Evolutionary conservation across 2,888 invertebrate genomes (phyloP).

Genomic region (Caenorhabditis auriculariae): DNA sequence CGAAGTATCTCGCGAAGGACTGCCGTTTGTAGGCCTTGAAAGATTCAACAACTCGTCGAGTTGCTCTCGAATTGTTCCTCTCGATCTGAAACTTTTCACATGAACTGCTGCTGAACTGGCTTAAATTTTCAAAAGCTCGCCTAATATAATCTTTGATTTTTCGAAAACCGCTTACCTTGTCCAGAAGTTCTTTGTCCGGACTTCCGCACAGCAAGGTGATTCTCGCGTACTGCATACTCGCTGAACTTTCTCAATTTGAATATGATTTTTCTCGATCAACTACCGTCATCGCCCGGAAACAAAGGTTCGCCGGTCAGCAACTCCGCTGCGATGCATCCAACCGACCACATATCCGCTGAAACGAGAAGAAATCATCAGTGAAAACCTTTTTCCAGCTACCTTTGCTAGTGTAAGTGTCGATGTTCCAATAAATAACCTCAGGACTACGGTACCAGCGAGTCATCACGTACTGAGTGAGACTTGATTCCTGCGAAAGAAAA

Average conservation of each 20-base stretch:
- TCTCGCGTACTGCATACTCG: slow-evolving; percentile 49
- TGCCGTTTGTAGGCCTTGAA: slow-evolving; percentile 16
- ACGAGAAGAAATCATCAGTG: too few relatives aligned
- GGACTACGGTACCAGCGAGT: slow-evolving; percentile 60
- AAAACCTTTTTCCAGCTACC: slow-evolving; percentile 12
- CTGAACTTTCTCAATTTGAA: slow-evolving; percentile 14
- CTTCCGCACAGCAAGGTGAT: slow-evolving; percentile 56
- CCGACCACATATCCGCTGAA: slow-evolving; percentile 58
- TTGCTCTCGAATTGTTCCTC: slow-evolving; percentile 37
- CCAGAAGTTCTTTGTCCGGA: slow-evolving; percentile 49
- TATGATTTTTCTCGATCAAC: neutral
- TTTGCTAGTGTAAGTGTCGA: slow-evolving; percentile 44
- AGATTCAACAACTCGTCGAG: slow-evolving; percentile 45
- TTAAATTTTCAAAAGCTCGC: neutral
- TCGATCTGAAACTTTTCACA: slow-evolving; percentile 47
- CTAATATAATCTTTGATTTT: neutral
- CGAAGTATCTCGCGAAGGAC: slow-evolving; percentile 37
- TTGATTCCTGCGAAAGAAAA: slow-evolving; percentile 4
- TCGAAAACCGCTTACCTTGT: slow-evolving; percentile 24
- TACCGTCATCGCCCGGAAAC: slow-evolving; percentile 53
- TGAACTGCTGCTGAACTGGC: neutral
- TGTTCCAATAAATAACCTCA: slow-evolving; percentile 62
- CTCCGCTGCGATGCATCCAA: slow-evolving; percentile 61
- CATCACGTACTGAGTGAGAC: slow-evolving; percentile 51
- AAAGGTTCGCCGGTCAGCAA: slow-evolving; percentile 48